Evolutionary conservation across 1,140 invertebrate species (phyloP).

Genomic region (Neotoxoptera formosana): DNA sequence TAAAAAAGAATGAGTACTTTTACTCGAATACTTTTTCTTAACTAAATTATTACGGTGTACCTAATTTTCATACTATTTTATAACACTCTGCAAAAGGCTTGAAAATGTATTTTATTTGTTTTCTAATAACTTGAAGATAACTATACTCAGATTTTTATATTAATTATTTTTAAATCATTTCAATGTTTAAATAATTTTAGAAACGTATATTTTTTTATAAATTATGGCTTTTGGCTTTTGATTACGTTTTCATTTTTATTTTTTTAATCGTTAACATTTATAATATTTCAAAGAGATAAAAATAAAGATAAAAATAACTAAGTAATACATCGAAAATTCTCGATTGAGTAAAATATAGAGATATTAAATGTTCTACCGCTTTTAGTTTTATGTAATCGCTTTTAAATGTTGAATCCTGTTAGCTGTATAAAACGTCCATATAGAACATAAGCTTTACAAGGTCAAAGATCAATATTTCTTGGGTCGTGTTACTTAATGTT

Average conservation of each 20-base stretch:
- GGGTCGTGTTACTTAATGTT: background rate
- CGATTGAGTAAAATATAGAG: background rate
- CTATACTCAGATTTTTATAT: background rate
- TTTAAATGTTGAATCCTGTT: background rate
- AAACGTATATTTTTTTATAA: background rate
- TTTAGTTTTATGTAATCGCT: background rate
- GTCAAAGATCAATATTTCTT: slow-evolving; percentile 29
- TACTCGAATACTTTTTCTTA: no score
- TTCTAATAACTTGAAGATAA: background rate
- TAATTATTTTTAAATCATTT: background rate
- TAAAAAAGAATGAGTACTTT: no score
- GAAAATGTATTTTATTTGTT: background rate
- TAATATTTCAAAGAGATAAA: background rate
- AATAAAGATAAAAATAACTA: background rate
- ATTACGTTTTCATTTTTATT: background rate
- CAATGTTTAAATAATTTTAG: background rate
- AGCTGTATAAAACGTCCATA: background rate
- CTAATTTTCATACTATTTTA: no score
- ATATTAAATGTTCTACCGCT: background rate
- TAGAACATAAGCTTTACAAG: background rate
- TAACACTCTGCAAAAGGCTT: no score
- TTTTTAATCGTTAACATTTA: background rate
- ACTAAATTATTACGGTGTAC: no score
- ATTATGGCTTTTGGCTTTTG: background rate
- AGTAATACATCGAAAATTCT: background rate